phyloP scores from a whole-genome alignment of 2,797 vertebrate genomes.

The Propithecus perrieri region DNA sequence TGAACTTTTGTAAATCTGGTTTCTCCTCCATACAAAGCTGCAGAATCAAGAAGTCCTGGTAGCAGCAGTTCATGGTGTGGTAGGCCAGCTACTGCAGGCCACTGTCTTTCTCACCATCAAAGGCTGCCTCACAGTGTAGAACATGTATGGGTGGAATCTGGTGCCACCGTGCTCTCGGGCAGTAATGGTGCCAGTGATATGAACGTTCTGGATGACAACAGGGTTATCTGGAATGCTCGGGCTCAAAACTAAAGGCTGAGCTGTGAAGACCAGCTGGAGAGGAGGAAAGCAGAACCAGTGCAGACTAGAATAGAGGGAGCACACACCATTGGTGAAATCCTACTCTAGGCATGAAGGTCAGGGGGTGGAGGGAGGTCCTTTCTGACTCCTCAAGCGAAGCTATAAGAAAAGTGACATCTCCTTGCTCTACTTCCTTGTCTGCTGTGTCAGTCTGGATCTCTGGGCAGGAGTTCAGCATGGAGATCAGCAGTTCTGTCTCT shows the following conservation, averaged over 20 bases:
- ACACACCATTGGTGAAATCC: slow-evolving; percentile 66
- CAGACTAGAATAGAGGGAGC: slow-evolving; percentile 81
- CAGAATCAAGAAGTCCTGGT: slow-evolving; percentile 96
- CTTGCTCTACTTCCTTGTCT: slow-evolving; percentile 73
- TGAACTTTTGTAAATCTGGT: slow-evolving; percentile 90
- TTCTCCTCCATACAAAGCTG: slow-evolving; percentile 94
- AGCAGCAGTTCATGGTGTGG: slow-evolving; percentile 94
- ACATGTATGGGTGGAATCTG: slow-evolving; percentile 93
- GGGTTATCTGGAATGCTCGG: slow-evolving; percentile 94
- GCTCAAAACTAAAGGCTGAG: slow-evolving; percentile 89
- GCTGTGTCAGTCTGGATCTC: slow-evolving; percentile 75
- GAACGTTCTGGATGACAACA: slow-evolving; percentile 93
- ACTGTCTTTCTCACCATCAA: slow-evolving; percentile 86
- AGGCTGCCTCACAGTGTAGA: slow-evolving; percentile 93
- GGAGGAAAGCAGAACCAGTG: slow-evolving; percentile 82
- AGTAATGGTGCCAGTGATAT: slow-evolving; percentile 94
- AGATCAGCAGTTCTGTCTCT: slow-evolving; percentile 38
- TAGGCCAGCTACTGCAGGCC: slow-evolving; percentile 91
- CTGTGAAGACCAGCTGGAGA: slow-evolving; percentile 84
- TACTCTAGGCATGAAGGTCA: slow-evolving; percentile 77
- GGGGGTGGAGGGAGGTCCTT: slow-evolving; percentile 35
- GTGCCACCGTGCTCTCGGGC: slow-evolving; percentile 94
- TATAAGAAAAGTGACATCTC: not conserved
- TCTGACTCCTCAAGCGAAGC: slow-evolving; percentile 67
- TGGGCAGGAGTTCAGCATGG: slow-evolving; percentile 67